Conservation (phyloP, 1,140 invertebrate genomes). For the Neocloeon triangulifer region DNA sequence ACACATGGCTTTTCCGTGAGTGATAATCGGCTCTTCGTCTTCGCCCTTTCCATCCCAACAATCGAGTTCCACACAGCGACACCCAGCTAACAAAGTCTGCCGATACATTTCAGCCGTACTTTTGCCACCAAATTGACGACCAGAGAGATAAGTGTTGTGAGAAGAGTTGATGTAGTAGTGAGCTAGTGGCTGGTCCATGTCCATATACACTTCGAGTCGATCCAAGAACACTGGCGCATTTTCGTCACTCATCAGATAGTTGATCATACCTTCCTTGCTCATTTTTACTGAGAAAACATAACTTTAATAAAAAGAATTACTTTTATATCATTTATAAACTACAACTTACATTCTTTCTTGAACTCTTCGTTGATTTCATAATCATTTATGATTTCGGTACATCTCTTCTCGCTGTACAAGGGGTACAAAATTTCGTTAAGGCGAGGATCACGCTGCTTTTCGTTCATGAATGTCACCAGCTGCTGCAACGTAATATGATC, state of each 20-base stretch:
- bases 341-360: slow-evolving; percentile 20
- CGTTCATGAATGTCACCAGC: slow-evolving; percentile 38
- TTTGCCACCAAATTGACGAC: slow-evolving; percentile 43
- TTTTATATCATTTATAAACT: too few species aligned
- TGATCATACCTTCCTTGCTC: slow-evolving; percentile 35
- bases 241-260: slow-evolving; percentile 49
- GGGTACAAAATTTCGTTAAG: slow-evolving; percentile 50
- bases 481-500: slow-evolving; percentile 21
- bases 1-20: slow-evolving; percentile 50
- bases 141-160: slow-evolving; percentile 45
- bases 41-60: slow-evolving; percentile 45
- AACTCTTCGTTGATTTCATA: slow-evolving; percentile 34
- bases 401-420: slow-evolving; percentile 33
- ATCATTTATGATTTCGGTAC: slow-evolving; percentile 29
- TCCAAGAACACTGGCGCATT: slow-evolving; percentile 50
- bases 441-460: slow-evolving; percentile 42
- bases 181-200: slow-evolving; percentile 45
- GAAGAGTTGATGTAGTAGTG: slow-evolving; percentile 55
- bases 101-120: slow-evolving; percentile 48
- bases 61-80: slow-evolving; percentile 43
- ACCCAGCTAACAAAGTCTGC: slow-evolving; percentile 34
- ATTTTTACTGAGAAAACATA: slow-evolving; percentile 19
- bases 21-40: slow-evolving; percentile 45
- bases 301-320: too few species aligned
- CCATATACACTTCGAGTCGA: slow-evolving; percentile 37